phyloP scores from a whole-genome alignment of 53 echinoderm and acorn worm species.

The Astropecten irregularis region DNA sequence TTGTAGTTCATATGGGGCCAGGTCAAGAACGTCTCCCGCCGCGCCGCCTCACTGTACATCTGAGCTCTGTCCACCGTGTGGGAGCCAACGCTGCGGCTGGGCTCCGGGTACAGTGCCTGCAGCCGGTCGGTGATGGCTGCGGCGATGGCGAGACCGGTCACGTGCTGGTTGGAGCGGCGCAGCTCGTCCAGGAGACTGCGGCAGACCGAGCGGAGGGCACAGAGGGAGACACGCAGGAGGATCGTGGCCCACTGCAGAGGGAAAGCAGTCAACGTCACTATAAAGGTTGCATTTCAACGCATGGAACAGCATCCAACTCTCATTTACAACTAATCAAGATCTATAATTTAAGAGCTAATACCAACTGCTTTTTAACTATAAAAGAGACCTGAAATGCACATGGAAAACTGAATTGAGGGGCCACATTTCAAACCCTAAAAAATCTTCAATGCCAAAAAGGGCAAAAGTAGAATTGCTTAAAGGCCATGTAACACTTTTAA shows the following conservation, averaged over 20 bases:
- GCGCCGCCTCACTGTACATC: conserved; percentile 97
- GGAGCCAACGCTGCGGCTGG: conserved; percentile 66
- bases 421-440: no score
- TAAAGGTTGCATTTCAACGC: neutral
- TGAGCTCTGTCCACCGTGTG: conserved; percentile 85
- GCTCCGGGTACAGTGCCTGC: conserved; percentile 80
- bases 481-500: no score
- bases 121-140: conserved; percentile 92
- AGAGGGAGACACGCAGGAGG: conserved; percentile 79
- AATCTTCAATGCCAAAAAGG: no score
- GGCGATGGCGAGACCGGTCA: conserved; percentile 80
- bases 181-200: conserved; percentile 77
- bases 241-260: conserved; percentile 94
- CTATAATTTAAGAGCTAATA: no score
- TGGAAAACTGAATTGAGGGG: no score
- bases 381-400: no score
- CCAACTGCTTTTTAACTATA: no score
- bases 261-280: neutral
- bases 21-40: conserved; percentile 85
- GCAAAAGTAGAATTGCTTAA: no score
- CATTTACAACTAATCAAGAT: no score
- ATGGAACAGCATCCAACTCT: neutral
- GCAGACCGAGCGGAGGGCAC: conserved; percentile 83
- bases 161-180: conserved; percentile 77
- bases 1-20: conserved; percentile 99